Conservation (phyloP, 2,888 invertebrate species). For the Drosophila melanosoma region DNA sequence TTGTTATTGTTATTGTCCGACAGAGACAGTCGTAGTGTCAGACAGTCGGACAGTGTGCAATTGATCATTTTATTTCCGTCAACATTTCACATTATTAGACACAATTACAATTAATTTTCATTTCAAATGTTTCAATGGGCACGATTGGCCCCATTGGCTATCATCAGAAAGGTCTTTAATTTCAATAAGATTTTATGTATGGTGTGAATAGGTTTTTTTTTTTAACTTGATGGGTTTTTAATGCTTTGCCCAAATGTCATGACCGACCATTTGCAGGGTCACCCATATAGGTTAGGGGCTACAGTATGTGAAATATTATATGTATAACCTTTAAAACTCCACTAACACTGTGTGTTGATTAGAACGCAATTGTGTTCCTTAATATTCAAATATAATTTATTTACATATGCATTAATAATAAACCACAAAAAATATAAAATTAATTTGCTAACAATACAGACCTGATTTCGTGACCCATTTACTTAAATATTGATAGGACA, state of each 20-base stretch:
- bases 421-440: background rate
- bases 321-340: constrained; percentile 10
- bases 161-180: constrained; percentile 60
- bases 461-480: constrained; percentile 48
- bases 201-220: constrained; percentile 1
- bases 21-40: constrained; percentile 6
- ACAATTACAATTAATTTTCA: constrained; percentile 75
- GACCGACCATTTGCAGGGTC: constrained; percentile 71
- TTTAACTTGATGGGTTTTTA: constrained; percentile 70
- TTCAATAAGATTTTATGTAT: constrained; percentile 47
- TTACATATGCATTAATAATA: background rate
- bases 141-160: constrained; percentile 22
- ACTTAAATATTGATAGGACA: constrained; percentile 13
- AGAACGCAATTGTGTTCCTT: constrained; percentile 11
- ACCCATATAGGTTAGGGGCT: constrained; percentile 16
- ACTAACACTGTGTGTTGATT: background rate
- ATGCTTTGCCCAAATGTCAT: constrained; percentile 70
- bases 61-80: constrained; percentile 65
- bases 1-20: background rate
- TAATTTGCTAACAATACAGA: constrained; percentile 14
- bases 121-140: constrained; percentile 56
- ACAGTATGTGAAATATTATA: constrained; percentile 38
- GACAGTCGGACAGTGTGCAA: background rate
- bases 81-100: constrained; percentile 73
- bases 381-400: background rate